Conservation (phyloP, 2,113 vertebrate genomes). For the Chionis minor region DNA sequence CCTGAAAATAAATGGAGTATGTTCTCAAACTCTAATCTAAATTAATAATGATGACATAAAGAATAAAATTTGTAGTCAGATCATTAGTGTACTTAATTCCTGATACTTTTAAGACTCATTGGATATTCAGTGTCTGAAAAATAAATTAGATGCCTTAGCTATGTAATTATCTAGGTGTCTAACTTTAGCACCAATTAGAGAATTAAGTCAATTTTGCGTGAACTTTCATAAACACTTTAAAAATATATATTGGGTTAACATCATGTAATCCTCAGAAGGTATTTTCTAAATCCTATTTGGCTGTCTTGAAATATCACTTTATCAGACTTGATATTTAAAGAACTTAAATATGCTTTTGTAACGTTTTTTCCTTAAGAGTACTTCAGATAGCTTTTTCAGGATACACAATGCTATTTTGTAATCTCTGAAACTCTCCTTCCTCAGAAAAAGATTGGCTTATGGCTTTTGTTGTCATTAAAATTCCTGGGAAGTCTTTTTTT, state of each 20-base stretch:
- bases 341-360: not conserved
- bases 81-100: not conserved
- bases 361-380: not conserved
- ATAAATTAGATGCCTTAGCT: not conserved
- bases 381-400: not conserved
- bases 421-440: not conserved
- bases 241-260: not conserved
- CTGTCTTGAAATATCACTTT: not conserved
- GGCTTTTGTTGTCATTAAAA: not conserved
- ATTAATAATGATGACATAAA: not conserved
- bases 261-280: not conserved
- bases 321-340: not conserved
- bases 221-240: not conserved
- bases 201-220: not conserved
- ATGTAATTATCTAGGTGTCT: not conserved
- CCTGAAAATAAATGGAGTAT: not conserved
- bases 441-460: not conserved
- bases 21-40: not conserved
- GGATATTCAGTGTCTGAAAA: not conserved
- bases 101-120: not conserved
- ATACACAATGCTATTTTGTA: not conserved
- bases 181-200: not conserved
- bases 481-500: not conserved
- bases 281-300: not conserved
- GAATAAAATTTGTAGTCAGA: not conserved